Evolutionary conservation across 2,888 invertebrate species (phyloP), one percentile per base, ranked within the genome.

Genomic region (Petrolisthes manimaculis): DNA sequence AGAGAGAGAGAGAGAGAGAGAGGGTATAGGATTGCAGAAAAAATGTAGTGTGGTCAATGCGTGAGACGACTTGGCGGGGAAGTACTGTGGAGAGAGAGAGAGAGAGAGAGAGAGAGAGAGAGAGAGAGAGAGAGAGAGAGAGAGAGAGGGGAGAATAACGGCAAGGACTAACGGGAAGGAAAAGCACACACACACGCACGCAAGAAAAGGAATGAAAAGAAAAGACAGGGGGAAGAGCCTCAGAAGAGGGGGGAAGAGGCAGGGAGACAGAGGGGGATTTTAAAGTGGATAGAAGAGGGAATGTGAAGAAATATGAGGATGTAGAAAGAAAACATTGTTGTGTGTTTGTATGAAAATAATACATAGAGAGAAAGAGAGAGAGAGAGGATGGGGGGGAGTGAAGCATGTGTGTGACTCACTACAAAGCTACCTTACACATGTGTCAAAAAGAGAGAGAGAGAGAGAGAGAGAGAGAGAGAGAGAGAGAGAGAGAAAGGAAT

Each of bases 1-100:
- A 4, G n/a, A 54, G 51, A 54, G 51, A 21, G 18, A 56, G 21
- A 61, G 89, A 84, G 83, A 86, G 71, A 89, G 88, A 92, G 92
- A 93, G 92, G 91, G 80, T 82, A 24, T 51, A 61, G 67, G 53
- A n/a, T 56, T 18, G 71, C 24, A 37, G 96, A 92, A 97, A 98
- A 93, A 96, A 97, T 74, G 96, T 82, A 94, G 97, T 83, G 96
- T 96, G 89, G 94, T 93, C 91, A 93, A 75, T 55, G 56, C 55
- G 97, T 97, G 92, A 95, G 96, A 92, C 95, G 97, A 86, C 98
- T 98, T 92, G 95, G 96, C 4, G 97, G 97, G 92, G 96, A 96
- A 93, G 96, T 96, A 37, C 97, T 97, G 92, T 93, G 71, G 93
- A 93, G 89, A 90, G 95, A 92, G 97, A 97, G 92, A 95, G 97